Base-by-base conservation (phyloP, 2,888 invertebrate species). In the Aelia acuminata region DNA sequence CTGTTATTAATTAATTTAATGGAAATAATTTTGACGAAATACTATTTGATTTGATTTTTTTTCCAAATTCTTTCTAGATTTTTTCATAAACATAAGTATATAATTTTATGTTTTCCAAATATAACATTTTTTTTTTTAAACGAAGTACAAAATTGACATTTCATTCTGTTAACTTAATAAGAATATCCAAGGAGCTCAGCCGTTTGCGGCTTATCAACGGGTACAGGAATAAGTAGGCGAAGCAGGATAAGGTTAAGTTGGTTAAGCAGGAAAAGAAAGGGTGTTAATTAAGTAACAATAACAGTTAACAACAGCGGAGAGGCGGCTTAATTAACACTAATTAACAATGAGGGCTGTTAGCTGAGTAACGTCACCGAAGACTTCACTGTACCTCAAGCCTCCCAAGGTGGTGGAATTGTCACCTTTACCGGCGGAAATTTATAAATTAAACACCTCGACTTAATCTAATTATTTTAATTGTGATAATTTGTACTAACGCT, bases 291-390 rank as follows among this genome's bases (percentile, higher is more conserved):
- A 70, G 63, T 70, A 35, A 70, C 63, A 70, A 70, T 70, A 70
- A 70, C 31, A 70, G 63, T 70, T 70, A 70, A 70, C 63, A 70
- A 10, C 26, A 20, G 63, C 35, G 18, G 18, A 35, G 20, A 7
- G 35, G 18, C 63, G 31, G 18, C 63, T 70, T 70, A 70, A 70
- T 70, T 70, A 70, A 70, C 63, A 35, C 31, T 70, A 70, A 70
- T 70, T 70, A 70, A 70, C 63, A 35, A 70, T 70, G 63, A 70
- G 63, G 63, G 63, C 35, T 70, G 63, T 70, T 70, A 70, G 63
- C 63, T 31, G 5, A 70, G 63, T 35, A 35, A 70, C 63, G 63
- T 35, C 63, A 70, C 63, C 63, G 63, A 70, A 35, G 63, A 57
- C 63, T 31, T 35, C 26, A 7, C 63, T 35, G 63, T 18, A n/a